phyloP scores from a whole-genome alignment of 2,888 invertebrate genomes.

The Nipponacmea schrenckii region DNA sequence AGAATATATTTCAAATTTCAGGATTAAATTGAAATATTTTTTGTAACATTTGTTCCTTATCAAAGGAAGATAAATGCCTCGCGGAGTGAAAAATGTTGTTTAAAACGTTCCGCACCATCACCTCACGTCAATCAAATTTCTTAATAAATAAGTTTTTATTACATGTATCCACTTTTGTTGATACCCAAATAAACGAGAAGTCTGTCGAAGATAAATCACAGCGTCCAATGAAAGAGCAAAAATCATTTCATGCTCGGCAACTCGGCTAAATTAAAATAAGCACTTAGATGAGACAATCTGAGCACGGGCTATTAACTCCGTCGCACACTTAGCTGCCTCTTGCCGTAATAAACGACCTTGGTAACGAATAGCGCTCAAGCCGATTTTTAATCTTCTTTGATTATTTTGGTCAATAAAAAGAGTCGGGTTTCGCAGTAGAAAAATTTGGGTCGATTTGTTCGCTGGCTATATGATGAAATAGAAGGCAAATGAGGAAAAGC shows the following conservation, averaged over 20 bases:
- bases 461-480: too few species aligned
- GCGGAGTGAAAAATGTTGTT: background rate
- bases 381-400: conserved; percentile 4
- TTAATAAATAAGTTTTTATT: conserved; percentile 4
- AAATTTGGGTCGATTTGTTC: too few species aligned
- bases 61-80: too few species aligned
- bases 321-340: background rate
- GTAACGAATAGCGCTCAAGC: background rate
- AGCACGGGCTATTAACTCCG: background rate
- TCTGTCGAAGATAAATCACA: conserved; percentile 5
- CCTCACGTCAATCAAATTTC: background rate
- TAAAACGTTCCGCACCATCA: conserved; percentile 2
- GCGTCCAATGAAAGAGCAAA: conserved; percentile 2
- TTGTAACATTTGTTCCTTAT: too few species aligned
- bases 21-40: too few species aligned
- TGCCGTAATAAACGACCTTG: background rate
- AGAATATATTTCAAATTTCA: too few species aligned
- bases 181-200: background rate
- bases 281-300: background rate
- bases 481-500: too few species aligned
- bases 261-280: conserved; percentile 14
- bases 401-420: conserved; percentile 6
- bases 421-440: too few species aligned
- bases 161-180: background rate
- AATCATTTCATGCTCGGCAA: conserved; percentile 16